Percentiles rank a stretch among this genome's conserved stretches.
Conservation (phyloP, 2,797 vertebrate genomes). For the Lophotriccus pileatus region DNA sequence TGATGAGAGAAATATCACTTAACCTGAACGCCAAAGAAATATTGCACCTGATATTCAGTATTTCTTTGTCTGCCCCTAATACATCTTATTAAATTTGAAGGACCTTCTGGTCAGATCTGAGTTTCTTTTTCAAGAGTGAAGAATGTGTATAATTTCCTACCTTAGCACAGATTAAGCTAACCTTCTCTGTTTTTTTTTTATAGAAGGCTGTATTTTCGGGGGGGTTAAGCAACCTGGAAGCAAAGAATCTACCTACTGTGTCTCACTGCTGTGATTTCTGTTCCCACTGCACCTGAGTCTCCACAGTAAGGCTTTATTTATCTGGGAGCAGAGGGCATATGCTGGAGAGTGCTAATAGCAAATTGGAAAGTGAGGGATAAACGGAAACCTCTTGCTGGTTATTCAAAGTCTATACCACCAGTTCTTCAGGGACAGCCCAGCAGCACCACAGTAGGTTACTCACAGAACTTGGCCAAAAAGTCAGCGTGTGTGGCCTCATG, state of each 20-base stretch:
- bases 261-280: not conserved
- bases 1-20: not conserved
- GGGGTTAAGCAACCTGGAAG: not conserved
- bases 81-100: not conserved
- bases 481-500: accelerated
- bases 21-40: not conserved
- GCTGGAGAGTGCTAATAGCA: not conserved
- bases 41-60: not conserved
- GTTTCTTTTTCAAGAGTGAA: not conserved
- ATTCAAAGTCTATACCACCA: not conserved
- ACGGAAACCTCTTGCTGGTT: not conserved
- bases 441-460: accelerated
- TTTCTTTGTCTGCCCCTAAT: not conserved
- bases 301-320: not conserved
- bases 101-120: not conserved
- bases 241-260: not conserved
- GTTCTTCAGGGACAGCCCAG: not conserved
- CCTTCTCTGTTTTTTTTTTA: not conserved
- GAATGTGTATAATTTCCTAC: not conserved
- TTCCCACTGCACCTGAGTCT: no score
- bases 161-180: not conserved
- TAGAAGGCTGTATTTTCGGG: not conserved
- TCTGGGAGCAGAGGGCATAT: not conserved
- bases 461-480: not conserved
- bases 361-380: not conserved